Base-by-base conservation (phyloP, 2,797 vertebrate genomes). In the Pangasius mekongensis region DNA sequence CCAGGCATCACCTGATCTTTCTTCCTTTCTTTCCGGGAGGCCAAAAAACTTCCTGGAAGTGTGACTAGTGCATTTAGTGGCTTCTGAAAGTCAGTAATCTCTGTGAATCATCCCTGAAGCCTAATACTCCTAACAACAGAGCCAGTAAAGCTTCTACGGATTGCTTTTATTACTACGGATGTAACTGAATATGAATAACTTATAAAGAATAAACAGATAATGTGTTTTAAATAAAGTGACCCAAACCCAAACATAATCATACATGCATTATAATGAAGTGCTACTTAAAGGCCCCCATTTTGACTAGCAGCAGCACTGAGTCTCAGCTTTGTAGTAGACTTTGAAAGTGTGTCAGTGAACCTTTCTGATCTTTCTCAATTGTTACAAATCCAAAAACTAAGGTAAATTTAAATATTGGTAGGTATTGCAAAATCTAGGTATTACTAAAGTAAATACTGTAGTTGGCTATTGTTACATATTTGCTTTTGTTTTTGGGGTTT, bases 1-100 rank as follows among this genome's bases (percentile, higher is more conserved):
- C 64, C 64, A 33, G 83, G 83, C 47, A 52, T 54, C 62, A 84
- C 64, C 39, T 54, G 39, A 69, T 69, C 27, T 69, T 69, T 66
- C 62, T 22, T 52, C 47, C 18, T 52, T 84, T 67, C 16, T 30
- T 84, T 67, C 60, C 11, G 1, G 56, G 56, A 62, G 56, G 56
- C 56, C 56, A 62, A 82, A 82, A 62, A 82, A 5, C 76, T 43
- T 22, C 56, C 56, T 27, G 56, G 56, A 82, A 14, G 58, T 82
- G 56, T 14, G 36, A 58, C 33, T 60, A 81, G 3, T n/a, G 36
- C 11, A 36, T 83, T 47, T 62, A 14, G 16, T 60, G 11, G 22
- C 56, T 60, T 52, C 18, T 77, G 47, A 77, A 77, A 30, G 49
- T 58, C 56, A 60, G 10, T 39, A 56, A 78, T 54, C 27, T 20